Evolutionary conservation across 2,888 invertebrate genomes (phyloP).

Genomic region (Amphimallon solstitiale): DNA sequence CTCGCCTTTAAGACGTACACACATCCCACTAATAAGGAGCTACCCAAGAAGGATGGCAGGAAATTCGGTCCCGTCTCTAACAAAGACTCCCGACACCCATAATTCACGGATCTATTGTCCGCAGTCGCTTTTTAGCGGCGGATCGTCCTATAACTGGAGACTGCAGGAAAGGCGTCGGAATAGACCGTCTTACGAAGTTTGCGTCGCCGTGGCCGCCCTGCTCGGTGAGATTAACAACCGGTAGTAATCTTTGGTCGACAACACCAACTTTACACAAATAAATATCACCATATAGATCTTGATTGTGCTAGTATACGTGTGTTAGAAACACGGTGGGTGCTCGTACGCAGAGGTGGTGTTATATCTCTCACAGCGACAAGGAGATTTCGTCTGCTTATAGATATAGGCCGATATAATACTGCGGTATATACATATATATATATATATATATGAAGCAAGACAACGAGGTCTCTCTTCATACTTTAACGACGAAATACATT

Average conservation of each 20-base stretch:
- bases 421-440: neutral
- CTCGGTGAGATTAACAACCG: constrained; percentile 26
- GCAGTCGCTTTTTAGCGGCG: constrained; percentile 1
- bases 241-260: constrained; percentile 24
- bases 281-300: constrained; percentile 8
- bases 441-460: neutral
- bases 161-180: neutral
- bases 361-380: neutral
- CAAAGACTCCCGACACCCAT: no score
- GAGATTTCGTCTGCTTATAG: no score
- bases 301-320: neutral
- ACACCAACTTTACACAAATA: constrained; percentile 24
- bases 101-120: constrained; percentile 1
- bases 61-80: no score
- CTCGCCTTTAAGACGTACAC: no score
- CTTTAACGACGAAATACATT: constrained; percentile 3
- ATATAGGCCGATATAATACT: no score
- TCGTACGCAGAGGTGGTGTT: neutral
- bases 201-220: constrained; percentile 3
- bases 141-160: constrained; percentile 1
- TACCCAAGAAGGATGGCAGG: no score
- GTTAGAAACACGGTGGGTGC: neutral
- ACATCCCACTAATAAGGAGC: no score
- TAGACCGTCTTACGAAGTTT: constrained; percentile 18
- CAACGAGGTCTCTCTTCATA: neutral